Conservation (phyloP, 2,113 vertebrate genomes). For the Grammomys surdaster region DNA sequence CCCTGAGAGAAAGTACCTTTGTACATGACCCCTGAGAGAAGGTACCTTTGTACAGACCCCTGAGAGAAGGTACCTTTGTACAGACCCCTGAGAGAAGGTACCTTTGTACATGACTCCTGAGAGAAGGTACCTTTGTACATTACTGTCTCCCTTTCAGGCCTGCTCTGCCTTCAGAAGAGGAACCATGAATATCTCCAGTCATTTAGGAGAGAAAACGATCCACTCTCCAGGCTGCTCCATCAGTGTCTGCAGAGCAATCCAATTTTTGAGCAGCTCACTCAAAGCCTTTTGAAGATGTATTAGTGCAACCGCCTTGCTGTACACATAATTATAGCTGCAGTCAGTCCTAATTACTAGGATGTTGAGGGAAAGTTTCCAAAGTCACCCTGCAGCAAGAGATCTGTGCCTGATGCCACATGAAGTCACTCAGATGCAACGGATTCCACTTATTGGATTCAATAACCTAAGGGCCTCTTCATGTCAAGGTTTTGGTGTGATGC, state of each 20-base stretch:
- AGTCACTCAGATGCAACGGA: background rate
- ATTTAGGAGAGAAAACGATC: background rate
- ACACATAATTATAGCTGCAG: slow-evolving; percentile 51
- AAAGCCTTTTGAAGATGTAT: slow-evolving; percentile 56
- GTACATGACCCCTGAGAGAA: too few species aligned
- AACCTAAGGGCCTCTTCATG: background rate
- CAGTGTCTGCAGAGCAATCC: background rate
- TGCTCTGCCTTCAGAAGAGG: background rate
- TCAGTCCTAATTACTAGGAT: slow-evolving; percentile 63
- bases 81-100: too few species aligned
- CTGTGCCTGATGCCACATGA: background rate
- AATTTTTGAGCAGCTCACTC: slow-evolving; percentile 63
- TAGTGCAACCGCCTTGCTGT: background rate
- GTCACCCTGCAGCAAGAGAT: background rate
- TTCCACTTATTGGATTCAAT: background rate
- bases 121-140: too few species aligned
- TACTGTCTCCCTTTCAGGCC: background rate
- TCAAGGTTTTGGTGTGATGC: background rate
- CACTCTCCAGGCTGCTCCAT: background rate
- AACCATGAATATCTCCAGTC: background rate
- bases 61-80: too few species aligned
- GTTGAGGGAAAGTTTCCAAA: slow-evolving; percentile 50
- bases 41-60: too few species aligned
- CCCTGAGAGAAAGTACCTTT: too few species aligned
- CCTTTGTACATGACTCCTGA: too few species aligned